These are phyloP conservation scores for Phalacrocorax pelagicus DNA, from an alignment of 2,113 vertebrate genomes.

Conservation along the genomic window DNA sequence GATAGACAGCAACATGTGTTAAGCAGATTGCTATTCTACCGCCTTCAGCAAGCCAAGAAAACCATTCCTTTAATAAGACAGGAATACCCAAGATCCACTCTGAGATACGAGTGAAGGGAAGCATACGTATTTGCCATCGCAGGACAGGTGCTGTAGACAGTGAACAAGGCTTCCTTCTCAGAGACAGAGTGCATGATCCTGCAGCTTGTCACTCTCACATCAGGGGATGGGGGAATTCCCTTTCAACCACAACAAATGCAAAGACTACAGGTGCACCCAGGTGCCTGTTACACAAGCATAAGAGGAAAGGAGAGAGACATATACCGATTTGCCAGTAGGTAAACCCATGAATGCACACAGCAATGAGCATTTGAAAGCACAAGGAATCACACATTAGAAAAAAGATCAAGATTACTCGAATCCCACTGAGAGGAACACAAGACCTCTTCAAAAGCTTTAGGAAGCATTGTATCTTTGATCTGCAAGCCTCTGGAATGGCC, in stretches of 20 bases:
- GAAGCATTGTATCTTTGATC: neutral
- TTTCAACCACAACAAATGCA: neutral
- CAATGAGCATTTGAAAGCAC: neutral
- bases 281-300: neutral
- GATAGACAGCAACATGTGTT: neutral
- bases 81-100: neutral
- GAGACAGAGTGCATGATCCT: neutral
- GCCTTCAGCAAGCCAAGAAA: neutral
- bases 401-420: neutral
- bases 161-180: neutral
- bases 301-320: neutral
- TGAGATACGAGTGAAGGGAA: neutral
- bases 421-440: neutral
- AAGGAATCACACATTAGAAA: neutral
- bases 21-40: neutral
- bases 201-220: neutral
- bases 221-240: neutral
- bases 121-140: neutral
- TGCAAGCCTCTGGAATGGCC: neutral
- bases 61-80: neutral
- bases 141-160: neutral
- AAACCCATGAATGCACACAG: neutral
- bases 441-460: neutral
- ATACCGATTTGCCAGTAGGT: neutral
- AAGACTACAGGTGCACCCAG: fast-evolving